phyloP scores from a whole-genome alignment of 2,888 invertebrate genomes.

The Leucozona laternaria region DNA sequence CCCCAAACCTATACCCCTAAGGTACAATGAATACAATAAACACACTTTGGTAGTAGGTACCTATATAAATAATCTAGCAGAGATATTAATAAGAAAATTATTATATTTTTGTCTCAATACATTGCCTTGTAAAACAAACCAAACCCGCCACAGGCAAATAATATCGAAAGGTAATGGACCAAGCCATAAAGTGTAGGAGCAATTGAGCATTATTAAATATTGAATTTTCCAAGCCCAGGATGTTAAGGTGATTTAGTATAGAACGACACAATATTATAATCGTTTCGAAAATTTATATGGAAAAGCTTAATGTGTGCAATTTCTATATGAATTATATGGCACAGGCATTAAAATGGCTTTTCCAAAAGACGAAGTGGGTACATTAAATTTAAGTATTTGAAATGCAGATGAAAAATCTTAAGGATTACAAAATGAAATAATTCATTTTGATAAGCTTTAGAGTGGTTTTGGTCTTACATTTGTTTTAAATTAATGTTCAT shows the following conservation, averaged over 20 bases:
- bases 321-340: constrained; percentile 2
- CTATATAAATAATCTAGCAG: not conserved
- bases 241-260: constrained; percentile 13
- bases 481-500: not conserved
- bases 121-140: constrained; percentile 2
- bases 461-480: not conserved
- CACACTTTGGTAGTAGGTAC: constrained; percentile 2
- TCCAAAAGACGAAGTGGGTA: not conserved
- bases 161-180: constrained; percentile 12
- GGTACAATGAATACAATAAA: not conserved
- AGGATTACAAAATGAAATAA: not conserved
- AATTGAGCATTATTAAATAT: constrained; percentile 23
- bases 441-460: not conserved
- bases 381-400: not conserved
- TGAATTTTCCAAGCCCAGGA: constrained; percentile 8
- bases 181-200: constrained; percentile 13
- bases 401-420: not conserved
- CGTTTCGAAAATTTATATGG: constrained; percentile 35
- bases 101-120: not conserved
- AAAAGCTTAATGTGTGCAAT: constrained; percentile 14
- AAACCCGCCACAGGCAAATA: not conserved
- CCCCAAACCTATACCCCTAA: not conserved
- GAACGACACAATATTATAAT: constrained; percentile 10
- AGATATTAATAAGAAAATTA: not conserved
- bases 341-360: not conserved